Evolutionary conservation across 2,113 vertebrate genomes (phyloP).

Genomic region (Ophthalmolycus amberensis): DNA sequence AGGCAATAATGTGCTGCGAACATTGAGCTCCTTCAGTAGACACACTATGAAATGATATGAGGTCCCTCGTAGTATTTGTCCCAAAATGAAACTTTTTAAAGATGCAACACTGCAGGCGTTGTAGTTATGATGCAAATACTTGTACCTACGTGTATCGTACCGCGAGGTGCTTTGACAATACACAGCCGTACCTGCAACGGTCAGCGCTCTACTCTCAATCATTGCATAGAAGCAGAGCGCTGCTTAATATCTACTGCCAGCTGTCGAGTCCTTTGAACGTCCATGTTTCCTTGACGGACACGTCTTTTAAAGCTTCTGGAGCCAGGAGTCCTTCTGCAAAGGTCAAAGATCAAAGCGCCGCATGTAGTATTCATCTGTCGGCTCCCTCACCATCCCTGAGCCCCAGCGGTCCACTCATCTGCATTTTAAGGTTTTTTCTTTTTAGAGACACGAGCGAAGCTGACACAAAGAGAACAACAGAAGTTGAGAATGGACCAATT

Average conservation of each 20-base stretch:
- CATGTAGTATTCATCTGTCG: conserved; percentile 46
- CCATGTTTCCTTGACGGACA: conserved; percentile 23
- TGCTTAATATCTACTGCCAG: conserved; percentile 5
- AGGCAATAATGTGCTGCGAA: neutral
- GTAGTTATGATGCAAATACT: conserved; percentile 13
- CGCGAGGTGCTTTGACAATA: no score
- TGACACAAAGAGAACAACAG: conserved; percentile 38
- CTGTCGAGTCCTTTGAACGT: conserved; percentile 30
- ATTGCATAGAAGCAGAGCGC: neutral
- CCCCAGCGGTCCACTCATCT: conserved; percentile 44
- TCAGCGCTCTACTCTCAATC: neutral
- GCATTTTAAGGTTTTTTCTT: conserved; percentile 41
- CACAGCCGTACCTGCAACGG: no score
- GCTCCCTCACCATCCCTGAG: conserved; percentile 14
- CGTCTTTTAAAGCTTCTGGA: conserved; percentile 11
- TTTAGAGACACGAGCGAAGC: conserved; percentile 8
- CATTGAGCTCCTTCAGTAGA: neutral
- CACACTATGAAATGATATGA: neutral
- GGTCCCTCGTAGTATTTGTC: no score
- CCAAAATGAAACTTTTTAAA: neutral
- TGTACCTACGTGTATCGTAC: neutral
- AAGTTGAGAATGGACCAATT: conserved; percentile 34
- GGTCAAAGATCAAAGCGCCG: conserved; percentile 50
- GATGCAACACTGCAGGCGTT: neutral
- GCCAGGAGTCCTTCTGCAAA: conserved; percentile 34